Evolutionary conservation across 2,113 vertebrate species (phyloP).

Genomic region (Corythaeola cristata): DNA sequence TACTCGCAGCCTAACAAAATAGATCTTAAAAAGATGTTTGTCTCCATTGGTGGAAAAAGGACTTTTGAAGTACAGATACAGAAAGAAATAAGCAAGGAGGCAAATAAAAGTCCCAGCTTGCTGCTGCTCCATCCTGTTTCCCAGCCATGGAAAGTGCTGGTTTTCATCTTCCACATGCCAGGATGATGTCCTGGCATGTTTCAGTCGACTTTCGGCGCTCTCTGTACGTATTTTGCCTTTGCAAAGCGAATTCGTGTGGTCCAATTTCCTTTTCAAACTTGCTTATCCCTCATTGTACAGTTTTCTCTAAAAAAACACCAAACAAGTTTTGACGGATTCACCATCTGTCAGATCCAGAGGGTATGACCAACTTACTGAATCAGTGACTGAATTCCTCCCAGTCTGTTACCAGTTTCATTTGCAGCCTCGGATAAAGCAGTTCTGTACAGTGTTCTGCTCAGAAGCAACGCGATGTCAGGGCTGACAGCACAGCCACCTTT

Average conservation of each 20-base stretch:
- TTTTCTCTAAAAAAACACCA: background rate
- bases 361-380: background rate
- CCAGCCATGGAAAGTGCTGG: background rate
- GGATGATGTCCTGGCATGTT: background rate
- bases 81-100: background rate
- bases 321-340: background rate
- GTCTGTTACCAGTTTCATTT: background rate
- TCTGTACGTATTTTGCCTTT: background rate
- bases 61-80: background rate
- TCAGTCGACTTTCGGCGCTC: background rate
- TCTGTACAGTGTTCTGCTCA: background rate
- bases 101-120: background rate
- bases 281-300: background rate
- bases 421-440: background rate
- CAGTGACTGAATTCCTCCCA: background rate
- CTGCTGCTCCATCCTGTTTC: background rate
- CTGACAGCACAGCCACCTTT: background rate
- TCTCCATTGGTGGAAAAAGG: background rate
- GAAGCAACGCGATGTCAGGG: background rate
- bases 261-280: background rate
- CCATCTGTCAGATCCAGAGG: conserved; percentile 3
- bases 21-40: background rate
- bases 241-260: background rate
- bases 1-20: background rate
- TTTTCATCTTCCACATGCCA: background rate